Evolutionary conservation across 2,888 invertebrate genomes (phyloP).

Genomic region (Desoria tigrina): DNA sequence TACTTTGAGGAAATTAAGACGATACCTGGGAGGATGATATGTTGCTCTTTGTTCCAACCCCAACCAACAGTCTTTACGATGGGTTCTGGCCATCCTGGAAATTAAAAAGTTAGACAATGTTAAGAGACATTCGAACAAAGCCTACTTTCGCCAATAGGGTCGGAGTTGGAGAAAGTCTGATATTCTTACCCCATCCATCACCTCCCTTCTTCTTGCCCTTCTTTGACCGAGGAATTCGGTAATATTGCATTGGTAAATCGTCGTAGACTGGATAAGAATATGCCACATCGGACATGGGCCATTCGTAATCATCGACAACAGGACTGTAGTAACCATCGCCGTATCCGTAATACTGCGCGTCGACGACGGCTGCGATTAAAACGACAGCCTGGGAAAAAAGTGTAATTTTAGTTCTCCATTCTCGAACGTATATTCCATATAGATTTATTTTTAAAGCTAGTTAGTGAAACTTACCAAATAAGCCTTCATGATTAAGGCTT

Average conservation of each 20-base stretch:
- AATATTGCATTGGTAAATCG: slow-evolving; percentile 6
- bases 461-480: slow-evolving; percentile 7
- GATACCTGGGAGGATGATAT: slow-evolving; percentile 22
- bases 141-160: too few species aligned
- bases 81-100: slow-evolving; percentile 5
- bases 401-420: background rate
- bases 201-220: slow-evolving; percentile 9
- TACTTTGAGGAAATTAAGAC: too few species aligned
- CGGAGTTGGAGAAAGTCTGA: background rate
- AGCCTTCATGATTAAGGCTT: background rate
- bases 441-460: background rate
- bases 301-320: slow-evolving; percentile 2
- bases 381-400: slow-evolving; percentile 8
- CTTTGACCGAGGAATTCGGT: slow-evolving; percentile 2
- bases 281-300: background rate
- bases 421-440: too few species aligned
- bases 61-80: slow-evolving; percentile 7
- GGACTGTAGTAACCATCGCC: background rate
- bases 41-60: slow-evolving; percentile 21
- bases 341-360: slow-evolving; percentile 7
- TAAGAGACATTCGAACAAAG: too few species aligned
- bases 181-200: background rate
- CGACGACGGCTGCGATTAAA: slow-evolving; percentile 5
- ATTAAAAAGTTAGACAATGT: background rate
- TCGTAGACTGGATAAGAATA: slow-evolving; percentile 1